Evolutionary conservation across 2,113 vertebrate species (phyloP).

Genomic region (Ciconia stormi): DNA sequence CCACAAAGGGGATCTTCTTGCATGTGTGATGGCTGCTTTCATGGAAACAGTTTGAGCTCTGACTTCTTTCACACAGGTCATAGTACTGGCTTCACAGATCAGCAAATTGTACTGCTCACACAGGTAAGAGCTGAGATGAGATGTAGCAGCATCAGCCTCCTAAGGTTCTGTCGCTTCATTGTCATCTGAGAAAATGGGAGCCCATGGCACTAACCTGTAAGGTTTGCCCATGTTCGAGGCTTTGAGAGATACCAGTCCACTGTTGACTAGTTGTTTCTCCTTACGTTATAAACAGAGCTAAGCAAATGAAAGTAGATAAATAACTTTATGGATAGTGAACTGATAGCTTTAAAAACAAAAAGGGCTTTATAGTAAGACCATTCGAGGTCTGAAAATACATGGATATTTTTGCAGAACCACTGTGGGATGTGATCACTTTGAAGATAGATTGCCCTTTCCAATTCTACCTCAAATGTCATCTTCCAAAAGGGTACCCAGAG

Average conservation of each 20-base stretch:
- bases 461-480: background rate
- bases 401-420: background rate
- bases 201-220: background rate
- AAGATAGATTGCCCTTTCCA: background rate
- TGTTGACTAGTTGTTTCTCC: background rate
- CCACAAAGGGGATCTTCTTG: background rate
- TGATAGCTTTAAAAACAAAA: background rate
- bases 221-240: background rate
- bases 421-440: background rate
- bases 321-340: background rate
- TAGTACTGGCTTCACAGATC: background rate
- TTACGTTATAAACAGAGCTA: background rate
- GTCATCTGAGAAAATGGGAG: background rate
- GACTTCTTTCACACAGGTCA: background rate
- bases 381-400: background rate
- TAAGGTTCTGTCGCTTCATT: background rate
- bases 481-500: background rate
- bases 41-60: background rate
- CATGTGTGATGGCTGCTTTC: background rate
- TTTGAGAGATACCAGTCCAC: background rate
- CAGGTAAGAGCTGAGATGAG: background rate
- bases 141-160: background rate
- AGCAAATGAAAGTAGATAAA: background rate
- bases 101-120: background rate
- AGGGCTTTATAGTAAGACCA: background rate